Evolutionary conservation across 2,888 invertebrate genomes (phyloP).

Genomic region (Eugnorisma glareosa): DNA sequence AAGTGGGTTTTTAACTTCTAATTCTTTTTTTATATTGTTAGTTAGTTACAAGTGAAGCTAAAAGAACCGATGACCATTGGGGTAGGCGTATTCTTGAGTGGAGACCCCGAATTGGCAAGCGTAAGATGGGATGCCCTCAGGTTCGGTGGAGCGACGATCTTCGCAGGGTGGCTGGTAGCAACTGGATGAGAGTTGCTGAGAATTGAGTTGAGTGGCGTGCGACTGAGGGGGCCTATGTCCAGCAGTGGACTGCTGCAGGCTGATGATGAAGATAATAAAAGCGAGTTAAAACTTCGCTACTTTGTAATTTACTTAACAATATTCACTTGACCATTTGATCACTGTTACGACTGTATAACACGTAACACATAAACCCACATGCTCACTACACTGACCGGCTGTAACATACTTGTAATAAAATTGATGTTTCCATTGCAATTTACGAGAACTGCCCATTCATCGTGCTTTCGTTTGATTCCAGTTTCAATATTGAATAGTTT

Average conservation of each 20-base stretch:
- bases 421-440: slow-evolving; percentile 22
- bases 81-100: too few relatives aligned
- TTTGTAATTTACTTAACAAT: slow-evolving; percentile 9
- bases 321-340: not conserved
- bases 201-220: too few relatives aligned
- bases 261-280: too few relatives aligned
- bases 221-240: too few relatives aligned
- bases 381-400: slow-evolving; percentile 9
- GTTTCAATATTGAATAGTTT: slow-evolving; percentile 31
- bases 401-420: slow-evolving; percentile 37
- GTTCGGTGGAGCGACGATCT: too few relatives aligned
- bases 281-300: not conserved
- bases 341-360: not conserved
- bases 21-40: too few relatives aligned
- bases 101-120: too few relatives aligned
- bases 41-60: not conserved
- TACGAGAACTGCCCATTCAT: slow-evolving; percentile 33
- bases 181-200: too few relatives aligned
- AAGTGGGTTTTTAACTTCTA: not conserved
- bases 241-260: too few relatives aligned
- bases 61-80: too few relatives aligned
- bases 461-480: slow-evolving; percentile 13
- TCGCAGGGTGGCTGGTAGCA: too few relatives aligned
- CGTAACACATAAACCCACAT: slow-evolving; percentile 13
- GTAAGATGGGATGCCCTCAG: too few relatives aligned